Percentiles rank a stretch among this genome's conserved stretches.
Evolutionary conservation across 2,888 invertebrate species (phyloP).

Genomic region (Polia nebulosa): DNA sequence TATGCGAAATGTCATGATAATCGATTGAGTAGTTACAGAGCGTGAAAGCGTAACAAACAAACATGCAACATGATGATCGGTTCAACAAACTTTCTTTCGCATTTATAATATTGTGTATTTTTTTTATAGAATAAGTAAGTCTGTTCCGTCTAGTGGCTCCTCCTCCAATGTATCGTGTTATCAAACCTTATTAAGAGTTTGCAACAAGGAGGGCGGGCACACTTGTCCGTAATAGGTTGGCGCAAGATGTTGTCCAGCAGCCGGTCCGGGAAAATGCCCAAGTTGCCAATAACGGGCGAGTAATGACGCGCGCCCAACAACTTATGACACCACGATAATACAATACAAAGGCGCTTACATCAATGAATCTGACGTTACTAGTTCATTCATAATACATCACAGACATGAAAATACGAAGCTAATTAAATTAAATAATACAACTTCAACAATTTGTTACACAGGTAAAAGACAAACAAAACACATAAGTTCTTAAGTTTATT

Average conservation of each 20-base stretch:
- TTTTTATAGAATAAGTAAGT: slow-evolving; percentile 2
- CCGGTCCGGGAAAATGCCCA: slow-evolving; percentile 81
- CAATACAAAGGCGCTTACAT: slow-evolving; percentile 65
- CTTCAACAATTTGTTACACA: background rate
- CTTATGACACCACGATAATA: slow-evolving; percentile 79
- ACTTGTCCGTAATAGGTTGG: slow-evolving; percentile 88
- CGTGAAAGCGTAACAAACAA: too few relatives aligned
- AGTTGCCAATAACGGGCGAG: slow-evolving; percentile 87
- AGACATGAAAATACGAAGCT: background rate
- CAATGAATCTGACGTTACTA: slow-evolving; percentile 50
- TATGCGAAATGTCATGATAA: too few relatives aligned
- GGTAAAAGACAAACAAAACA: background rate
- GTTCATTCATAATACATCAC: background rate
- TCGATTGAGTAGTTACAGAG: too few relatives aligned
- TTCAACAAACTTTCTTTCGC: too few relatives aligned
- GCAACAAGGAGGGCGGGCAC: slow-evolving; percentile 77
- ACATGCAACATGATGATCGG: too few relatives aligned
- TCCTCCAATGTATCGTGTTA: slow-evolving; percentile 59
- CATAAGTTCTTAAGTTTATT: background rate
- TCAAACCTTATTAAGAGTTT: slow-evolving; percentile 78
- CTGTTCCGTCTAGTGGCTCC: background rate
- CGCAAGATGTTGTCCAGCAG: slow-evolving; percentile 87
- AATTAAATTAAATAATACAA: background rate
- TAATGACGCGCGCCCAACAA: slow-evolving; percentile 85
- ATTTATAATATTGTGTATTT: too few relatives aligned